Percentiles rank a stretch among this genome's conserved stretches.
Evolutionary conservation across 2,113 vertebrate genomes (phyloP).

Genomic region (Octodon degus): DNA sequence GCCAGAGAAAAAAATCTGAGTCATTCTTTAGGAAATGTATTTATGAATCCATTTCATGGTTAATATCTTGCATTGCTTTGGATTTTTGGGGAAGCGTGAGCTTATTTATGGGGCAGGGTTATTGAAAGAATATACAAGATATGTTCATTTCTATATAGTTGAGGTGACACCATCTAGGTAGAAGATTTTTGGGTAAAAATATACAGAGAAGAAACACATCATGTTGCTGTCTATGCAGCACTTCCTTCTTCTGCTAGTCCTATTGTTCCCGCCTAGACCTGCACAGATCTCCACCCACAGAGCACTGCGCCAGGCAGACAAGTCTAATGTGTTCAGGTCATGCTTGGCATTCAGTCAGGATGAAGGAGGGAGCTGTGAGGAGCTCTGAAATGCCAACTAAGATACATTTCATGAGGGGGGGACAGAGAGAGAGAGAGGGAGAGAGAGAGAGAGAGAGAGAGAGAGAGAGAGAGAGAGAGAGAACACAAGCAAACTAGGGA

Average conservation of each 20-base stretch:
- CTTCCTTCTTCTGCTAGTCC: not conserved
- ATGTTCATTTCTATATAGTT: not conserved
- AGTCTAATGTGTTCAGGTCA: slow-evolving; percentile 1
- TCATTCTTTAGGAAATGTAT: slow-evolving; percentile 22
- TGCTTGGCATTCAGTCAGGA: slow-evolving; percentile 49
- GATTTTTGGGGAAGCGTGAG: not conserved
- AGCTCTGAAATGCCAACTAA: slow-evolving; percentile 41
- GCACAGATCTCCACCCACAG: slow-evolving; percentile 28
- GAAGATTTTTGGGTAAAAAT: not conserved
- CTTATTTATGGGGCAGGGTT: not conserved
- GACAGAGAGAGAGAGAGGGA: not conserved
- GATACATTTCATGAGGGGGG: not conserved
- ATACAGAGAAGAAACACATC: not conserved
- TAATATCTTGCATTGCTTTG: not conserved
- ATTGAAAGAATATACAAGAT: not conserved
- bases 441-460: no score
- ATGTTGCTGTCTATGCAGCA: not conserved
- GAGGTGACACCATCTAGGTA: not conserved
- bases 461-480: not conserved
- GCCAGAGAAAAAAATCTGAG: not conserved
- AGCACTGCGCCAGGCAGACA: slow-evolving; percentile 4
- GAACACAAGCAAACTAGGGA: not conserved
- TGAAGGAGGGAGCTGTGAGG: not conserved
- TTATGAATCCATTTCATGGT: not conserved
- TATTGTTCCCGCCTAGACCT: not conserved